Evolutionary conservation across 2,797 vertebrate genomes (phyloP), one percentile per base, ranked within the genome.

Genomic region (Anguilla anguilla): DNA sequence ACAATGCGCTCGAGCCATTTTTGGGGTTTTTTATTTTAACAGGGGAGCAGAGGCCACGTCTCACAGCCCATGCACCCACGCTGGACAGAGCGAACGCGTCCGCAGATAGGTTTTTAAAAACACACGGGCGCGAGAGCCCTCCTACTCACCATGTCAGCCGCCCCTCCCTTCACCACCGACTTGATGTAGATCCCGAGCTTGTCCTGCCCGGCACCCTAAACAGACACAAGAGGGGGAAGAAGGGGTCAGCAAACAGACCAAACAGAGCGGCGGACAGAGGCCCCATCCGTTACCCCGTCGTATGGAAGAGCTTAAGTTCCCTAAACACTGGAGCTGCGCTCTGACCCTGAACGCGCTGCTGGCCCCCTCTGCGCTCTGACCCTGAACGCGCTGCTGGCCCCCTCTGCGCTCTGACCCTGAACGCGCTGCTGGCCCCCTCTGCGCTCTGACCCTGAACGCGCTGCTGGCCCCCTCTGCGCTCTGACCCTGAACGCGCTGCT

Each of bases 111-210:
- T 67, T 74, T 10, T 0, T 46, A 46, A 67, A 87, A 64, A n/a
- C 3, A 43, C 31, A 35, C 3, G 28, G 2, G 25, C 64, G 28
- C 10, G 28, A 74, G 69, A 17, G 46, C 25, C 81, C 2, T 39
- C 31, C 31, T 69, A 96, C 98, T 95, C 61, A 99, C 99, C 96
- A 97, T 96, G 86, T 99, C 99, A n/a, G 98, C 99, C 35, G 98
- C 98, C 35, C 99, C 99, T 90, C 99, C 98, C 95, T 98, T 99
- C 87, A 99, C 98, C 10, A 99, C 98, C 11, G 98, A 99, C 94
- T 99, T 99, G 91, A 99, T 96, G 81, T 99, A 99, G 94, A 99
- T 99, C 85, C 98, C 99, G 87, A 99, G 97, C 90, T 99, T 99
- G 91, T 99, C 98, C 95, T 99, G 98, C 87, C 99, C 99, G 35